Evolutionary conservation across 2,797 vertebrate genomes (phyloP).

Genomic region (Chrysocyon brachyurus): DNA sequence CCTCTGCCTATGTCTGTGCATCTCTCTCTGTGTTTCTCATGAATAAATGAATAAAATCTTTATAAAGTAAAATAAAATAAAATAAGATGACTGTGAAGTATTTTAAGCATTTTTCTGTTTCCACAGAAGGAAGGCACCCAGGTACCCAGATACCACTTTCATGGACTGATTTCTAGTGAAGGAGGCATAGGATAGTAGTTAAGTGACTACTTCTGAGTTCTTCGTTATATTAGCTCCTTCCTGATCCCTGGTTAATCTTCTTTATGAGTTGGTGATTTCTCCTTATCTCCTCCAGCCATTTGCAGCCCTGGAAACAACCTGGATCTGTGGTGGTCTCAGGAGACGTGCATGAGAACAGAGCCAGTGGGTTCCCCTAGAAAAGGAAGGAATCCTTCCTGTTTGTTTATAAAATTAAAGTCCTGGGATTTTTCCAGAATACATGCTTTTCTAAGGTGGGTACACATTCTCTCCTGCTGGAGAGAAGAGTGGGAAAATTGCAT

Average conservation of each 20-base stretch:
- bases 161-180: neutral
- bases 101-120: neutral
- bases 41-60: no score
- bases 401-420: constrained; percentile 59
- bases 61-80: no score
- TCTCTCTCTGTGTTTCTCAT: no score
- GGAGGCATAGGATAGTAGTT: neutral
- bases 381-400: constrained; percentile 51
- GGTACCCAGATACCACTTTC: neutral
- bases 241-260: neutral
- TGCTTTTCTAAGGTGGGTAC: constrained; percentile 1
- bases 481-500: constrained; percentile 8
- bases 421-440: constrained; percentile 52
- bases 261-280: neutral
- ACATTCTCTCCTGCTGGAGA: constrained; percentile 39
- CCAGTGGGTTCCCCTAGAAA: constrained; percentile 33
- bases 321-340: neutral
- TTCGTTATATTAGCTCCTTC: neutral
- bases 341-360: constrained; percentile 25
- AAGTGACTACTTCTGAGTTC: neutral
- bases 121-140: neutral
- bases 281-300: neutral
- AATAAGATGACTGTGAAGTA: neutral
- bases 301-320: neutral
- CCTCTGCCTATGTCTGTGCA: no score